Conservation (phyloP, 2,113 vertebrate genomes). For the Haplotaxodon microlepis region DNA sequence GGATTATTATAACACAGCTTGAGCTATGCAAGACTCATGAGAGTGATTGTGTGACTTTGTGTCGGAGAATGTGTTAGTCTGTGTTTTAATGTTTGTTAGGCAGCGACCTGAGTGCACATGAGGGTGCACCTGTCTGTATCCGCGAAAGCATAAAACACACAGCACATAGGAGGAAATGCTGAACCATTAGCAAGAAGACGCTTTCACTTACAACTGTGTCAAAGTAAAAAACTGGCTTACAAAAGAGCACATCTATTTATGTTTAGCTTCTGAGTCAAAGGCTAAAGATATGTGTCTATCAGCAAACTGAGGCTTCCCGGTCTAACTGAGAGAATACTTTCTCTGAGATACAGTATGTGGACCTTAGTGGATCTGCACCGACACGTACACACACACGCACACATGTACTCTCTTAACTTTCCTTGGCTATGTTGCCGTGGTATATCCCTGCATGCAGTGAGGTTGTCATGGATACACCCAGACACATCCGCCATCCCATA, state of each 20-base stretch:
- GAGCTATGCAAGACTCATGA: constrained; percentile 23
- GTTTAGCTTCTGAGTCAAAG: not conserved
- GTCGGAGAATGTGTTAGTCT: not conserved
- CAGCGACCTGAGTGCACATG: constrained; percentile 15
- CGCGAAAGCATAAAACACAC: not conserved
- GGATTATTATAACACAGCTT: constrained; percentile 53
- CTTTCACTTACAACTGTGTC: not conserved
- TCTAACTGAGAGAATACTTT: constrained; percentile 47
- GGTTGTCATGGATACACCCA: constrained; percentile 82
- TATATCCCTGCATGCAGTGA: constrained; percentile 59
- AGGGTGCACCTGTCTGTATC: not conserved
- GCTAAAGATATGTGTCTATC: not conserved
- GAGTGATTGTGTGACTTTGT: not conserved
- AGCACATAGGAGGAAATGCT: not conserved
- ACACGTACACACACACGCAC: not conserved
- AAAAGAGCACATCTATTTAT: not conserved
- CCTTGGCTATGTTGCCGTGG: constrained; percentile 56
- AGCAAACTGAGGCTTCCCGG: not conserved
- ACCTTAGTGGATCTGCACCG: constrained; percentile 28
- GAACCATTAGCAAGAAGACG: not conserved
- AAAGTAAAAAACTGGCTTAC: not conserved
- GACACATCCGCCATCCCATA: constrained; percentile 73
- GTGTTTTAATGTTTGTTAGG: constrained; percentile 1
- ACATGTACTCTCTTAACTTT: constrained; percentile 8
- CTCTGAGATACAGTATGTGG: constrained; percentile 27